These are phyloP conservation scores for Pelodiscus sinensis DNA, from an alignment of 2,113 vertebrate species.

Conservation along the genomic window DNA sequence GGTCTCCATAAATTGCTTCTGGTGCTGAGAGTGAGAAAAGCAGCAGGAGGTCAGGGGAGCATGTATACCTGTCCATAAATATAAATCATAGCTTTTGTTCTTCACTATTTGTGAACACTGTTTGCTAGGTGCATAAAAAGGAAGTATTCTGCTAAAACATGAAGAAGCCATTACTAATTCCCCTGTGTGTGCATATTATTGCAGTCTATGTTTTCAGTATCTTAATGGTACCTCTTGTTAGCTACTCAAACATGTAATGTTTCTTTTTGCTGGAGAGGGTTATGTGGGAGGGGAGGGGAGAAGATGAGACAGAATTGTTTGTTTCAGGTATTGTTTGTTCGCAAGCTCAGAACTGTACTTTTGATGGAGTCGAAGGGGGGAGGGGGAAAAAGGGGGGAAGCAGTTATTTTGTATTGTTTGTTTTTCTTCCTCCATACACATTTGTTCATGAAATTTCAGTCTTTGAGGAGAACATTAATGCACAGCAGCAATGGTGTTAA, in stretches of 20 bases:
- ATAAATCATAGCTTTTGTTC: conserved; percentile 84
- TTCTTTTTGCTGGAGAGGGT: conserved; percentile 55
- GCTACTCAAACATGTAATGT: conserved; percentile 60
- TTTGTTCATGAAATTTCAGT: conserved; percentile 34
- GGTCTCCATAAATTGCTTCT: conserved; percentile 85
- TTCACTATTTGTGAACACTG: conserved; percentile 72
- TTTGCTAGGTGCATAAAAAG: conserved; percentile 73
- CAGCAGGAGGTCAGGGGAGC: conserved; percentile 74
- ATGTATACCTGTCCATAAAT: conserved; percentile 80
- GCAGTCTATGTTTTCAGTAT: conserved; percentile 68
- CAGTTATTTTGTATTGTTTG: neutral
- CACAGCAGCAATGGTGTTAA: neutral
- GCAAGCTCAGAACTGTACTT: conserved; percentile 3
- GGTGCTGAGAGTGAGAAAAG: conserved; percentile 69
- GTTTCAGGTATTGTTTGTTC: conserved; percentile 7
- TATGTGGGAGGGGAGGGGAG: neutral
- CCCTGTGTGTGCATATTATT: conserved; percentile 57
- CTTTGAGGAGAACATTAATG: neutral
- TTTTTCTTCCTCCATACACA: neutral
- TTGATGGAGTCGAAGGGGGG: neutral
- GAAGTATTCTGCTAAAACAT: conserved; percentile 64
- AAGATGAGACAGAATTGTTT: neutral
- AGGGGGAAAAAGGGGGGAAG: fast-evolving
- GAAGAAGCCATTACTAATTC: conserved; percentile 68
- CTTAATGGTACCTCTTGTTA: conserved; percentile 55